phyloP scores from a whole-genome alignment of 2,888 invertebrate genomes.

The Calameuta pallipes region DNA sequence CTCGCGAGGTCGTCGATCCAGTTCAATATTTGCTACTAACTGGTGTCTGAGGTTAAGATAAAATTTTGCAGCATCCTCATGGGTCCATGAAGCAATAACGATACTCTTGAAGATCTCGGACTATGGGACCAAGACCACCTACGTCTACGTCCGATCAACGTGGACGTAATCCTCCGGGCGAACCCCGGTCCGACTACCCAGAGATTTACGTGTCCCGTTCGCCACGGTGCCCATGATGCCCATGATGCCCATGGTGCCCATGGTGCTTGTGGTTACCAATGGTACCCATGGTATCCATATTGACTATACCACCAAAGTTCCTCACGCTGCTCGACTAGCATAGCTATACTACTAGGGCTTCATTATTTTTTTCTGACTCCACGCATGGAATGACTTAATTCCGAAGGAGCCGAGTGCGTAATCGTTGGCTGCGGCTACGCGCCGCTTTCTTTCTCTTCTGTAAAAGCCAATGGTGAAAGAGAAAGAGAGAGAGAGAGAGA shows the following conservation, averaged over 20 bases:
- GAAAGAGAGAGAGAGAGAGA: constrained; percentile 12
- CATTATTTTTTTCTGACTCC: constrained; percentile 47
- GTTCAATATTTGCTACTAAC: too few relatives aligned
- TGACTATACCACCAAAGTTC: neutral
- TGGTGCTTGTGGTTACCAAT: constrained; percentile 22
- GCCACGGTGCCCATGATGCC: constrained; percentile 31
- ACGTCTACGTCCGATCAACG: too few relatives aligned
- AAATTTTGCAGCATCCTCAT: too few relatives aligned
- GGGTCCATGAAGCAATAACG: too few relatives aligned
- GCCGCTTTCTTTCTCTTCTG: neutral
- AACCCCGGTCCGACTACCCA: neutral
- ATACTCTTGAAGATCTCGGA: too few relatives aligned
- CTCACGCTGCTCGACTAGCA: too few relatives aligned
- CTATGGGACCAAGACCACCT: neutral
- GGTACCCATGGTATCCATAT: constrained; percentile 11
- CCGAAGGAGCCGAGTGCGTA: constrained; percentile 8
- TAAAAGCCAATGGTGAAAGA: constrained; percentile 14
- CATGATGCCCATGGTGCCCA: constrained; percentile 8
- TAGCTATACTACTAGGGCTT: constrained; percentile 29
- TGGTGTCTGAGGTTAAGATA: too few relatives aligned
- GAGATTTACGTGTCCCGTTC: constrained; percentile 28
- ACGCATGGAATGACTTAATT: constrained; percentile 43
- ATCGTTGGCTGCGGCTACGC: too few relatives aligned
- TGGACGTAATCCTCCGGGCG: neutral
- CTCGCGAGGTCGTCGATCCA: too few relatives aligned